A percentile compares a stretch with the other conserved stretches of the same genome.
Conservation (phyloP, 2,797 vertebrate species). For the Brachyrhaphis roseni region DNA sequence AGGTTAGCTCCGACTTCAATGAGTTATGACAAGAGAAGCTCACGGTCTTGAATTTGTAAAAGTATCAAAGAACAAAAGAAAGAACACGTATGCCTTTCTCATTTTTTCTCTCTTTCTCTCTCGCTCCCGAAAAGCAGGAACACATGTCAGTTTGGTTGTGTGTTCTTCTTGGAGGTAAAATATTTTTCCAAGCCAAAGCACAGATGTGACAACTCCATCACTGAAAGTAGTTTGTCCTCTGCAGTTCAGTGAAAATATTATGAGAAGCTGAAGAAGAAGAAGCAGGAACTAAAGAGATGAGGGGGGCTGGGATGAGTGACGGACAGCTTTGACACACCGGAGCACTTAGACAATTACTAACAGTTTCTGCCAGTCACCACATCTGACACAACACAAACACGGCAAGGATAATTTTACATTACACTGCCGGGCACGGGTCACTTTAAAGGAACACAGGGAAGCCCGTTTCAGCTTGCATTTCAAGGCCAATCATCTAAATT, state of each 20-base stretch:
- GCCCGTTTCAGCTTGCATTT: conserved; percentile 82
- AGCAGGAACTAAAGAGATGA: conserved; percentile 53
- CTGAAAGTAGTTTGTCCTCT: conserved; percentile 85
- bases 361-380: conserved; percentile 86
- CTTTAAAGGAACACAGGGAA: conserved; percentile 84
- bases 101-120: conserved; percentile 43
- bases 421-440: conserved; percentile 82
- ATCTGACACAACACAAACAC: conserved; percentile 86
- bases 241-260: conserved; percentile 86
- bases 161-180: conserved; percentile 82
- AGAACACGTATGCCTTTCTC: conserved; percentile 73
- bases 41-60: conserved; percentile 78
- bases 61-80: conserved; percentile 82
- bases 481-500: conserved; percentile 85
- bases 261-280: conserved; percentile 77
- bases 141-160: conserved; percentile 78
- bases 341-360: conserved; percentile 88
- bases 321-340: conserved; percentile 86
- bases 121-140: conserved; percentile 72
- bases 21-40: conserved; percentile 79
- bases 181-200: conserved; percentile 83
- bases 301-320: conserved; percentile 79
- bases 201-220: conserved; percentile 85
- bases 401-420: conserved; percentile 82
- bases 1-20: conserved; percentile 78